A percentile compares a stretch with the other conserved stretches of the same genome.
Conservation (phyloP, 2,888 invertebrate genomes). For the Nephrotoma flavescens region DNA sequence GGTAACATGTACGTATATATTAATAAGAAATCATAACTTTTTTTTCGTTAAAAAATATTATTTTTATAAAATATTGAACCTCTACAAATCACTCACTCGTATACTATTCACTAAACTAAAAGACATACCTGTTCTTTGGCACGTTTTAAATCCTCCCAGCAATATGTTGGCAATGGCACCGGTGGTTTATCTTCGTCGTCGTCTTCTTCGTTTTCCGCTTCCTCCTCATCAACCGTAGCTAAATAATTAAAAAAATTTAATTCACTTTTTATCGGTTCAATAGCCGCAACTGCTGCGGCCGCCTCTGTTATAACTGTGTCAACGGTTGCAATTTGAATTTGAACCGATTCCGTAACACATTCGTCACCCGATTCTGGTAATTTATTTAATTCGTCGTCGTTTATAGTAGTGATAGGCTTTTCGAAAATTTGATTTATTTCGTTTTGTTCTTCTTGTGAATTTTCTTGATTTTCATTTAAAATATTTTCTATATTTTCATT, state of each 20-base stretch:
- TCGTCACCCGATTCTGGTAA: not conserved
- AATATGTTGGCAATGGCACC: conserved; percentile 60
- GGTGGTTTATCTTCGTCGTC: conserved; percentile 36
- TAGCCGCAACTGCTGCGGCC: not conserved
- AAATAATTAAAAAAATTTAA: conserved; percentile 17
- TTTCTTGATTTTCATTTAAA: not conserved
- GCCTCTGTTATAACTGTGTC: not conserved
- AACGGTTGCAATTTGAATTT: not conserved
- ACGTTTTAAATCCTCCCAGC: conserved; percentile 65
- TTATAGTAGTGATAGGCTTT: too few relatives aligned
- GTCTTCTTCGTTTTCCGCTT: conserved; percentile 26
- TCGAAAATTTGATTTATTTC: not conserved
- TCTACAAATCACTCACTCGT: not conserved
- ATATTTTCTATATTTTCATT: conserved; percentile 7
- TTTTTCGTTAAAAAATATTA: not conserved
- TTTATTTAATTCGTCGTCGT: too few relatives aligned
- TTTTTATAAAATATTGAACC: not conserved
- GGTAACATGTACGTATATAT: not conserved
- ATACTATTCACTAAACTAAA: not conserved
- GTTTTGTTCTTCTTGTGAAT: not conserved
- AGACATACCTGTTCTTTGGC: conserved; percentile 38
- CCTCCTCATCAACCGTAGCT: conserved; percentile 25
- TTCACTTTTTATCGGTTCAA: conserved; percentile 17
- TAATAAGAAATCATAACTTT: not conserved
- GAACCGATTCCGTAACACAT: not conserved